A percentile compares a stretch with the other conserved stretches of the same genome.
Evolutionary conservation across 2,888 invertebrate genomes (phyloP).

Genomic region (Oligia latruncula): DNA sequence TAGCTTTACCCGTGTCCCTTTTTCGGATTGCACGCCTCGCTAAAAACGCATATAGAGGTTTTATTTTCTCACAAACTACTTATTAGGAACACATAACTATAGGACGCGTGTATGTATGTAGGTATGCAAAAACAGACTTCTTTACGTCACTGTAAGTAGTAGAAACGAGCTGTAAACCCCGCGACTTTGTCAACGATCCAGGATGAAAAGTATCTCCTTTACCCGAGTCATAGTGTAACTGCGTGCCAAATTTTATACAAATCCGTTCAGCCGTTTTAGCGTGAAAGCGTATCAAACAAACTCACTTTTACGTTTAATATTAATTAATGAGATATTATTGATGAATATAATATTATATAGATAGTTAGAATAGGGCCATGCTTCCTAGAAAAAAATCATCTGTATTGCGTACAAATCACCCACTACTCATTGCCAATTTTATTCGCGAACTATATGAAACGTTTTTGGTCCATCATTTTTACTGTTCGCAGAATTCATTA

Average conservation of each 20-base stretch:
- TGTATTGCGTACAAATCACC: background rate
- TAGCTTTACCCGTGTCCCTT: constrained; percentile 12
- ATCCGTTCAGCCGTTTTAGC: no score
- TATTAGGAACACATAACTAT: background rate
- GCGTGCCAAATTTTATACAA: no score
- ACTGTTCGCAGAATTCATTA: constrained; percentile 28
- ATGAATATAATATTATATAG: no score
- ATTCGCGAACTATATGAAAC: background rate
- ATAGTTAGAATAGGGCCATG: no score
- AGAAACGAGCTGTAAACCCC: background rate
- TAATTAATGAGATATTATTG: no score
- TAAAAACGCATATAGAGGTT: constrained; percentile 6
- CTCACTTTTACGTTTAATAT: no score
- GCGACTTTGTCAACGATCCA: no score
- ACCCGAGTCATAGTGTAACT: no score
- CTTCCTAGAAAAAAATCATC: no score
- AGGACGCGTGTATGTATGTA: background rate
- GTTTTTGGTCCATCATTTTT: constrained; percentile 30
- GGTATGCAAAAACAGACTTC: background rate
- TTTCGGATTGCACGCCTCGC: constrained; percentile 17
- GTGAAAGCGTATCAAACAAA: no score
- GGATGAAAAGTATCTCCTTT: no score
- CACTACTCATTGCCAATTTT: constrained; percentile 3
- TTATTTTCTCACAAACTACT: background rate
- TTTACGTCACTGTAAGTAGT: background rate